Evolutionary conservation across 2,888 invertebrate species (phyloP).

Genomic region (Amphimallon solstitiale): DNA sequence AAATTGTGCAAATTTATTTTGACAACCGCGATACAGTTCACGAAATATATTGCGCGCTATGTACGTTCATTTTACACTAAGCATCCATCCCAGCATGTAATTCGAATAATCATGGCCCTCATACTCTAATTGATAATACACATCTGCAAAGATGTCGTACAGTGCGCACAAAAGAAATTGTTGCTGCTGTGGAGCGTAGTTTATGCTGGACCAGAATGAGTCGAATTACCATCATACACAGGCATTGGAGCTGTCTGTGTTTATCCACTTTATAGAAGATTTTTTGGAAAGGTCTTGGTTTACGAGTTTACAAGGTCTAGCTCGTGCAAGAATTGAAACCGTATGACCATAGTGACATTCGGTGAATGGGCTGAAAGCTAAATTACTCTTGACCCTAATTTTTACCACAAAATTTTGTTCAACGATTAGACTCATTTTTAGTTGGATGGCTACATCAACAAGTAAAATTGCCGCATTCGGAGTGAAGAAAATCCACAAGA

Average conservation of each 20-base stretch:
- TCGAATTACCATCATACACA: constrained; percentile 44
- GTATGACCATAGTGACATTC: constrained; percentile 25
- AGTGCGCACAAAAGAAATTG: no score
- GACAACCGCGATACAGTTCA: constrained; percentile 45
- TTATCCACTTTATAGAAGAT: constrained; percentile 48
- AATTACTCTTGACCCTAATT: constrained; percentile 44
- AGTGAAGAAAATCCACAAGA: constrained; percentile 48
- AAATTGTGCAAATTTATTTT: constrained; percentile 49
- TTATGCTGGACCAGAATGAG: no score
- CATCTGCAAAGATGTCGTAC: constrained; percentile 32
- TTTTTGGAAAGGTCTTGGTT: constrained; percentile 49
- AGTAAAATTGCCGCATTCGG: not conserved
- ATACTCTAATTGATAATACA: constrained; percentile 44
- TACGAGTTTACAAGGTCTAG: constrained; percentile 46
- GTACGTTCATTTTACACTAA: no score
- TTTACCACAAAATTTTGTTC: constrained; percentile 36
- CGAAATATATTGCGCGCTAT: no score
- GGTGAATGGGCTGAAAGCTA: constrained; percentile 48
- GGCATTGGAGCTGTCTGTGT: constrained; percentile 46
- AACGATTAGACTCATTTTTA: no score
- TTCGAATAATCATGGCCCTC: constrained; percentile 26
- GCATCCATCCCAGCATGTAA: no score
- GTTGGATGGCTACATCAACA: no score
- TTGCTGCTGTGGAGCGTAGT: no score
- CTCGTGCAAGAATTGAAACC: constrained; percentile 45